Percentiles rank a stretch among this genome's conserved stretches.
Evolutionary conservation across 2,888 invertebrate genomes (phyloP).

Genomic region (Leptopilina myrica): DNA sequence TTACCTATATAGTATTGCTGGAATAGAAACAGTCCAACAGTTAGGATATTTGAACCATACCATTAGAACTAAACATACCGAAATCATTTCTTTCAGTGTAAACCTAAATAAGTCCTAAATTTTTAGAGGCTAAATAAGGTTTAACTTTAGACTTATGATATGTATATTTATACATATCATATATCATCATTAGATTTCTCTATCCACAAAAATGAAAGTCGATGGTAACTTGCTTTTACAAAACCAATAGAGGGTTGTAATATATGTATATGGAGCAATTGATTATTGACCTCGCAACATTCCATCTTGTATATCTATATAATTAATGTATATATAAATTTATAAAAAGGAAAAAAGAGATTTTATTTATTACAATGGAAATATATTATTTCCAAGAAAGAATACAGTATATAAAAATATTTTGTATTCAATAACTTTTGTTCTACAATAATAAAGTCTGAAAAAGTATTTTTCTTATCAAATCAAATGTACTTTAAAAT

Average conservation of each 20-base stretch:
- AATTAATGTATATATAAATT: too few species aligned
- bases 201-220: constrained; percentile 23
- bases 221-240: constrained; percentile 34
- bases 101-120: too few species aligned
- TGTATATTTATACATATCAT: neutral
- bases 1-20: too few species aligned
- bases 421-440: neutral
- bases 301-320: neutral
- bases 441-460: neutral
- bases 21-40: too few species aligned
- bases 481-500: neutral
- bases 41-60: too few species aligned
- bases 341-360: neutral
- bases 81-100: too few species aligned
- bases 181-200: constrained; percentile 26
- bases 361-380: neutral
- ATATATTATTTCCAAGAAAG: neutral
- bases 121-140: too few species aligned
- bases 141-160: too few species aligned
- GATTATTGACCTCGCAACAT: constrained; percentile 28
- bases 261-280: constrained; percentile 33
- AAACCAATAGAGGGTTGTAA: constrained; percentile 19
- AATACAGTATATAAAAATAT: neutral
- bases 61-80: too few species aligned
- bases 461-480: neutral